Conservation (phyloP, 2,888 invertebrate genomes). For the Rhorus exstirpatorius region DNA sequence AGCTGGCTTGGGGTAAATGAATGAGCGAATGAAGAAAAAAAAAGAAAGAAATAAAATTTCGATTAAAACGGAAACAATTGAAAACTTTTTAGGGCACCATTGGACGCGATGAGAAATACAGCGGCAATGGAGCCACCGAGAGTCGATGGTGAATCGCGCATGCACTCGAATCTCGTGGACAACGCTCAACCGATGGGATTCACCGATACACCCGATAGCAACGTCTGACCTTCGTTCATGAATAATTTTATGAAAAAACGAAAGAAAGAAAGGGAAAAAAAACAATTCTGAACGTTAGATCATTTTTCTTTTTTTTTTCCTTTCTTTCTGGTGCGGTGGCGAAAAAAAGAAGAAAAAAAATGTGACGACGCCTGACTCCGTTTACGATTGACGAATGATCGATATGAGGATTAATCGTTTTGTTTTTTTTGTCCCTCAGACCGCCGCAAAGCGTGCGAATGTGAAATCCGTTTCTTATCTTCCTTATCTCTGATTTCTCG, state of each 20-base stretch:
- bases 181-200: constrained; percentile 94
- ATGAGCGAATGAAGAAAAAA: too few relatives aligned
- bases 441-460: constrained; percentile 47
- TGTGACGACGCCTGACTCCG: constrained; percentile 56
- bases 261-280: constrained; percentile 31
- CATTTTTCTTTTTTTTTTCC: constrained; percentile 33
- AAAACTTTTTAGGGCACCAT: constrained; percentile 92
- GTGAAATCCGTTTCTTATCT: constrained; percentile 50
- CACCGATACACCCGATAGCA: constrained; percentile 91
- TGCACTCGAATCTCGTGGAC: constrained; percentile 92
- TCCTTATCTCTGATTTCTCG: constrained; percentile 28
- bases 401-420: constrained; percentile 30
- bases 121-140: constrained; percentile 86
- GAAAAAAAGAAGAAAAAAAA: constrained; percentile 63
- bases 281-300: constrained; percentile 25
- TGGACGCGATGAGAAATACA: constrained; percentile 93
- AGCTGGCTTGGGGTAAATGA: too few relatives aligned
- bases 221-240: constrained; percentile 87
- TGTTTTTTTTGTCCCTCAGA: constrained; percentile 55
- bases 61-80: too few relatives aligned
- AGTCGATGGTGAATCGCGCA: constrained; percentile 86
- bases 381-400: constrained; percentile 51
- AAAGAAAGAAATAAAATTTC: too few relatives aligned
- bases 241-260: constrained; percentile 40
- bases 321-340: constrained; percentile 16